Evolutionary conservation across 2,888 invertebrate species (phyloP).

Genomic region (Oeneis ivallda): DNA sequence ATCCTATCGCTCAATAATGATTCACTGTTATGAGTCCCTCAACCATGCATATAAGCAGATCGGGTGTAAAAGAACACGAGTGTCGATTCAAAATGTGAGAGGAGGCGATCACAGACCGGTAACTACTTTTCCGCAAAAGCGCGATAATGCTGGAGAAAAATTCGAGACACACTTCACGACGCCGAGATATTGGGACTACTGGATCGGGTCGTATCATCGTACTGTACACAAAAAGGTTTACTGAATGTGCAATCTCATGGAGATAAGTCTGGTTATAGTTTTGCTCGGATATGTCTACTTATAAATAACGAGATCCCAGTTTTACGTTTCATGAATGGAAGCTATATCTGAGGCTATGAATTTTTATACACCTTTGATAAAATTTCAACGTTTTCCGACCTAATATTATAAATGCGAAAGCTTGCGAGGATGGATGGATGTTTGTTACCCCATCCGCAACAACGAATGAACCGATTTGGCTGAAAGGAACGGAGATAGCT

Average conservation of each 20-base stretch:
- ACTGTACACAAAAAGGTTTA: constrained; percentile 42
- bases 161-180: constrained; percentile 49
- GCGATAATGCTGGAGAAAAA: constrained; percentile 69
- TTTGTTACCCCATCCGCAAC: no score
- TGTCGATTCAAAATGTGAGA: constrained; percentile 56
- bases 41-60: constrained; percentile 35
- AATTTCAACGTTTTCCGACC: no score
- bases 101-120: constrained; percentile 75
- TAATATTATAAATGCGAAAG: no score
- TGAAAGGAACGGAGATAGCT: no score
- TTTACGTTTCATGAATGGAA: constrained; percentile 10
- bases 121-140: constrained; percentile 74
- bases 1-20: constrained; percentile 67
- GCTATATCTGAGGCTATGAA: neutral
- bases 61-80: constrained; percentile 38
- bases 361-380: neutral
- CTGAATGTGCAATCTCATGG: constrained; percentile 42
- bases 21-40: constrained; percentile 54
- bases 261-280: constrained; percentile 37
- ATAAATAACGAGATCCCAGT: constrained; percentile 19
- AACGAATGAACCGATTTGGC: no score
- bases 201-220: constrained; percentile 40
- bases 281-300: constrained; percentile 20
- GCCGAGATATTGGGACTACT: constrained; percentile 49
- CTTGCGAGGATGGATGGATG: no score